Evolutionary conservation across 2,113 vertebrate genomes (phyloP).

Genomic region (Sceloporus tristichus): DNA sequence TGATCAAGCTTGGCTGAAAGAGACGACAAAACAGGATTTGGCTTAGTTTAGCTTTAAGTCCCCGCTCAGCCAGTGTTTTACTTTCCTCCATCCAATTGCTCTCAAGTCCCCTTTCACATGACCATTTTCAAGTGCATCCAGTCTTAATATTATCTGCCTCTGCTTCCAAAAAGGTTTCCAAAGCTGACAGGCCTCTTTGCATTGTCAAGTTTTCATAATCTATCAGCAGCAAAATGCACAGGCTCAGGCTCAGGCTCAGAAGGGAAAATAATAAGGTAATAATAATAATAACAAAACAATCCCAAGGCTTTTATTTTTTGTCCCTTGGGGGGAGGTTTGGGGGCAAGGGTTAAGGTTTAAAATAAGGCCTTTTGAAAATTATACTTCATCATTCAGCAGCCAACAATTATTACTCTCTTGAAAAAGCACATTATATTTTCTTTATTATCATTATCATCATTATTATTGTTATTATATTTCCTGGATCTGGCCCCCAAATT

Average conservation of each 20-base stretch:
- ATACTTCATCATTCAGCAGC: constrained; percentile 60
- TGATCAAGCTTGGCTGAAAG: not conserved
- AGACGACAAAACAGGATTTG: not conserved
- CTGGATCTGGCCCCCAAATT: constrained; percentile 65
- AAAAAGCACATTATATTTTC: constrained; percentile 57
- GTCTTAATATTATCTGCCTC: constrained; percentile 61
- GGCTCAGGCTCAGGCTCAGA: constrained; percentile 72
- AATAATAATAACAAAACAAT: constrained; percentile 21
- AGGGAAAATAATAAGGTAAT: constrained; percentile 61
- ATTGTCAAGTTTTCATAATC: constrained; percentile 71
- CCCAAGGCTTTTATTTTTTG: constrained; percentile 44
- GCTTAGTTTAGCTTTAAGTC: not conserved
- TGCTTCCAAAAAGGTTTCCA: constrained; percentile 68
- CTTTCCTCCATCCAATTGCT: constrained; percentile 26
- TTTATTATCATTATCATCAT: not conserved
- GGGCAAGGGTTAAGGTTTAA: constrained; percentile 61
- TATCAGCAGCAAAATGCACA: constrained; percentile 76
- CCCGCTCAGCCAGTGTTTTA: not conserved
- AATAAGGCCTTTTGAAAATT: constrained; percentile 73
- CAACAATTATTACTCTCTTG: constrained; percentile 67
- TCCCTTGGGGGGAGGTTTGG: constrained; percentile 48
- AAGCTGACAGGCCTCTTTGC: constrained; percentile 71
- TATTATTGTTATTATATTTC: not conserved
- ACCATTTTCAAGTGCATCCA: constrained; percentile 42
- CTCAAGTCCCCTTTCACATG: constrained; percentile 47